These are phyloP conservation scores for Pteria penguin DNA, from an alignment of 2,888 invertebrate species.

Conservation along the genomic window DNA sequence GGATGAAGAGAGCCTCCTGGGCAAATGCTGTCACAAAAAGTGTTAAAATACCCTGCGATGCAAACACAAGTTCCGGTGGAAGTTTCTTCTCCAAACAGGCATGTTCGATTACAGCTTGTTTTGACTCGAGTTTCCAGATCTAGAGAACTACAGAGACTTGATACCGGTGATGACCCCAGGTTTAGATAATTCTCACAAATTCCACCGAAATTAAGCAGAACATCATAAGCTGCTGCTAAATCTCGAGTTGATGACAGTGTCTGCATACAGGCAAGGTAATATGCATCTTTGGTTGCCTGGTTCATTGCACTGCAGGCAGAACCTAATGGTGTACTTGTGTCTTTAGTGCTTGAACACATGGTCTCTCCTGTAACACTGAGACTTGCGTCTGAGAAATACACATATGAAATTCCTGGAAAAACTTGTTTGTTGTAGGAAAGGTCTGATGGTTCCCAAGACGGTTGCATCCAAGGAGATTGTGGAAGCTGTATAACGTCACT, in stretches of 20 bases:
- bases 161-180: slow-evolving; percentile 21
- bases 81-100: slow-evolving; percentile 51
- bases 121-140: slow-evolving; percentile 32
- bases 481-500: slow-evolving; percentile 48
- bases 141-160: slow-evolving; percentile 36
- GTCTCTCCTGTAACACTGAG: slow-evolving; percentile 31
- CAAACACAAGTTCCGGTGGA: slow-evolving; percentile 54
- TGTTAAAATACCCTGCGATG: slow-evolving; percentile 56
- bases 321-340: slow-evolving; percentile 11
- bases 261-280: slow-evolving; percentile 42
- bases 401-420: slow-evolving; percentile 41
- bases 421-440: slow-evolving; percentile 40
- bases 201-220: slow-evolving; percentile 43
- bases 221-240: slow-evolving; percentile 43
- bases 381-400: slow-evolving; percentile 44
- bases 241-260: slow-evolving; percentile 35
- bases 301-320: slow-evolving; percentile 15
- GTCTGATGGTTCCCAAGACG: slow-evolving; percentile 64
- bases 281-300: slow-evolving; percentile 30
- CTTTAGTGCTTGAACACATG: slow-evolving; percentile 38
- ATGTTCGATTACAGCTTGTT: slow-evolving; percentile 48
- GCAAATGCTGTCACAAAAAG: slow-evolving; percentile 52
- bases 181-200: slow-evolving; percentile 48
- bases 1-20: slow-evolving; percentile 61
- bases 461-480: slow-evolving; percentile 58